Evolutionary conservation across 2,888 invertebrate species (phyloP).

Genomic region (Oxystoma pomonae): DNA sequence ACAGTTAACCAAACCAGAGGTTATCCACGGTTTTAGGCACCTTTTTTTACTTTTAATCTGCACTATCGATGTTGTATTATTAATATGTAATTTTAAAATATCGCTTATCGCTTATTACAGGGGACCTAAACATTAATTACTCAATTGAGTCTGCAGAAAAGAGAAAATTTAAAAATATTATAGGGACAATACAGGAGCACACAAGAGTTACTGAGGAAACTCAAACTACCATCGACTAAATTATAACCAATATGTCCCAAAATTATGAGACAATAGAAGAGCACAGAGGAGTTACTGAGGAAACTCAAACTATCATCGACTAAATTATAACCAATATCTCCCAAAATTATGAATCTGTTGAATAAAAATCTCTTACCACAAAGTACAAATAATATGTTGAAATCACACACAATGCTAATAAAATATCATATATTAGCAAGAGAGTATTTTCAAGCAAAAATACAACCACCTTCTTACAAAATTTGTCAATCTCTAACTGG

Average conservation of each 20-base stretch:
- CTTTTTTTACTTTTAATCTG: too few species aligned
- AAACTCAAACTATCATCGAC: not conserved
- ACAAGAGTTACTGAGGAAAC: not conserved
- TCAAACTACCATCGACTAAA: not conserved
- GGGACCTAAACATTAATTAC: not conserved
- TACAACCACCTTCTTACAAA: not conserved
- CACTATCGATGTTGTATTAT: too few species aligned
- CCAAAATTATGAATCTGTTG: not conserved
- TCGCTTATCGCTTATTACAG: too few species aligned
- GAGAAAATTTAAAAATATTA: not conserved
- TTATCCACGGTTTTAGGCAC: too few species aligned
- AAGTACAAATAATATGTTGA: not conserved
- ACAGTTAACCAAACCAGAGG: too few species aligned
- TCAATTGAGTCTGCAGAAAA: not conserved
- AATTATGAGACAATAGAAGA: not conserved
- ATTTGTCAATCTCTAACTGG: not conserved
- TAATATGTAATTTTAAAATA: too few species aligned
- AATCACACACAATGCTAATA: not conserved
- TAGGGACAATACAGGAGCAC: not conserved
- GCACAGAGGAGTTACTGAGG: not conserved
- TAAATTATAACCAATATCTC: not conserved
- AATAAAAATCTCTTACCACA: not conserved
- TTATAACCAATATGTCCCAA: not conserved
- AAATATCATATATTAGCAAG: not conserved
- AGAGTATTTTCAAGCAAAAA: not conserved